Base-by-base conservation (phyloP, 2,113 vertebrate genomes). In the Morone saxatilis region DNA sequence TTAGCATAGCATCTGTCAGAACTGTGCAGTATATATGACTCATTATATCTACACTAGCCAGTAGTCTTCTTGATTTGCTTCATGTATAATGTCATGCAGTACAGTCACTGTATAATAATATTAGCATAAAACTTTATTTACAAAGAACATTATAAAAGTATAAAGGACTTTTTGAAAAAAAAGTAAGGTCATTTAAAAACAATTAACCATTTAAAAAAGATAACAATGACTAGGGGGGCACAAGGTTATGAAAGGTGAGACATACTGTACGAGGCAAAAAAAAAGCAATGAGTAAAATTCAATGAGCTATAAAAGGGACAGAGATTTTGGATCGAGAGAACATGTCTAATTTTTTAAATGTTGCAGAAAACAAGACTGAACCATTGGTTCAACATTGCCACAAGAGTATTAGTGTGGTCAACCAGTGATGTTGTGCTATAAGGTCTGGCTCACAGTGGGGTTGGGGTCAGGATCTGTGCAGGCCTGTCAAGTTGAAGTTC, bases 381-480 rank as follows among this genome's bases (percentile, higher is more conserved):
- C 22, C 5, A 31, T 71, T 43, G 4, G 63, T 36, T 79, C 3
- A 50, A 3, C 43, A n/a, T 66, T 19, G 47, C 48, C 38, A 13
- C 38, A 22, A 22, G 59, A 72, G 40, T 19, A 22, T 62, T 53
- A 6, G n/a, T 40, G 14, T 41, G 36, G 56, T 70, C 56, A 53
- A 10, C 54, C 7, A 11, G 17, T 22, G 59, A 63, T 63, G 50
- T 79, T 63, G 38, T 59, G 8, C 3, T 7, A 43, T 51, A 20
- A 40, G 16, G 54, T 14, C 20, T 53, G 36, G 20, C 75, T 57
- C 4, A 57, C 19, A 57, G 51, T 47, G 12, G 0, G 53, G 53
- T 68, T 17, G 43, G 36, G 13, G 51, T 75, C 72, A 22, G 20
- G 20, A 31, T 63, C 72, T 61, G 16, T 47, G 70, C 41, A 36